Percentiles rank a stretch among this genome's conserved stretches.
Evolutionary conservation across 2,113 vertebrate genomes (phyloP).

Genomic region (Varanus salvator): DNA sequence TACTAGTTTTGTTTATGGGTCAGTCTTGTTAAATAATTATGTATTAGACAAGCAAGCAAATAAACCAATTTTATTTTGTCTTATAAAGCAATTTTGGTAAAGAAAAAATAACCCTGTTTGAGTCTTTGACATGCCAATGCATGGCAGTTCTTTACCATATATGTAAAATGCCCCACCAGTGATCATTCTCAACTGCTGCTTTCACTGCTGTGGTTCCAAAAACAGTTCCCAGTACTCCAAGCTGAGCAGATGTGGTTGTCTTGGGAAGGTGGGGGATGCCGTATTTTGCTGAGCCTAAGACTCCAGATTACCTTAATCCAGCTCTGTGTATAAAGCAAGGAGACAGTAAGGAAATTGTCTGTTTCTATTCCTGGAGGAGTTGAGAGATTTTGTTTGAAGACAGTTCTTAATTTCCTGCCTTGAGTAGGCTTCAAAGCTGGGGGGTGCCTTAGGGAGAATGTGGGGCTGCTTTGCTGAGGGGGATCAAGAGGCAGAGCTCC

Average conservation of each 20-base stretch:
- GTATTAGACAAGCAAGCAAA: not conserved
- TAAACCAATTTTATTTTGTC: not conserved
- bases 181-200: not conserved
- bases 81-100: not conserved
- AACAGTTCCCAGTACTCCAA: not conserved
- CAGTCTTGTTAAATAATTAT: not conserved
- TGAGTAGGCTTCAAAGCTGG: conserved; percentile 71
- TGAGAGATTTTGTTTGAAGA: conserved; percentile 73
- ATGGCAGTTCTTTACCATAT: not conserved
- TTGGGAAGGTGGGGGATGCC: not conserved
- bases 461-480: not conserved
- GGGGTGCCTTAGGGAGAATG: conserved; percentile 21
- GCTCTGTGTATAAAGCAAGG: not conserved
- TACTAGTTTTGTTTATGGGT: not conserved
- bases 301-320: conserved; percentile 22
- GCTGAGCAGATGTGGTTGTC: not conserved
- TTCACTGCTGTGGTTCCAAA: not conserved
- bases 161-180: not conserved
- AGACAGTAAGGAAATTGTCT: conserved; percentile 37
- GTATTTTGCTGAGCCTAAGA: conserved; percentile 8
- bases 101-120: not conserved
- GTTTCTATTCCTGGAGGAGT: conserved; percentile 30
- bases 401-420: conserved; percentile 82
- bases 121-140: not conserved
- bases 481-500: conserved; percentile 28